Base-by-base conservation (phyloP, 1,140 invertebrate species). In the Aethina tumida region DNA sequence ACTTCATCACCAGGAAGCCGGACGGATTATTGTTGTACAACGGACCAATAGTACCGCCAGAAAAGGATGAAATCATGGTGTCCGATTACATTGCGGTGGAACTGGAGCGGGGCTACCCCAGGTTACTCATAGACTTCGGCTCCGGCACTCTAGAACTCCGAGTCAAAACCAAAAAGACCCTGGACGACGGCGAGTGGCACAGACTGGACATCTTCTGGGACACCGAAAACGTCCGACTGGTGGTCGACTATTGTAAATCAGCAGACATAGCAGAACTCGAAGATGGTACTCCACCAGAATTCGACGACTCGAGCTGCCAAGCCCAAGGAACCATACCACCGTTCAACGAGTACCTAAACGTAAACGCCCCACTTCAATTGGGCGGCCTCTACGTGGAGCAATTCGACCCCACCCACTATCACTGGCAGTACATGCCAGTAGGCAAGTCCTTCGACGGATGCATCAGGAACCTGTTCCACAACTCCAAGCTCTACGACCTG, bases 171-270 rank as follows among this genome's bases (percentile, higher is more conserved):
- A 84, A 85, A 50, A 80, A 81, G 53, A 79, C 76, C 0, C 61
- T 97, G 21, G 86, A 90, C 58, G 91, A 97, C 61, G 91, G 92
- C 2, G 86, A 91, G 58, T 98, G 94, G 94, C 94, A 98, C 65
- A 71, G 87, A 41, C 68, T 97, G 30, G 93, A 97, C 63, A 77
- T 98, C 36, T 95, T 94, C 59, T 94, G 92, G 84, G 81, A 90
- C 53, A 91, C 86, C 8, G 91, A 93, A 71, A 82, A 78, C 48
- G 85, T 93, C 1, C 73, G 85, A 52, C 79, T 97, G 71, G 82
- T 95, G 8, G 84, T 97, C 2, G 92, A 97, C 58, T 84, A 79
- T 41, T 97, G 93, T 59, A 82, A 81, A 57, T 83, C 82, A 1
- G 87, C 90, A 2, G 77, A 82, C 47, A 81, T 93, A 34, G 75